phyloP scores from a whole-genome alignment of 2,113 vertebrate species.

The Cryptomyrus ogoouensis region DNA sequence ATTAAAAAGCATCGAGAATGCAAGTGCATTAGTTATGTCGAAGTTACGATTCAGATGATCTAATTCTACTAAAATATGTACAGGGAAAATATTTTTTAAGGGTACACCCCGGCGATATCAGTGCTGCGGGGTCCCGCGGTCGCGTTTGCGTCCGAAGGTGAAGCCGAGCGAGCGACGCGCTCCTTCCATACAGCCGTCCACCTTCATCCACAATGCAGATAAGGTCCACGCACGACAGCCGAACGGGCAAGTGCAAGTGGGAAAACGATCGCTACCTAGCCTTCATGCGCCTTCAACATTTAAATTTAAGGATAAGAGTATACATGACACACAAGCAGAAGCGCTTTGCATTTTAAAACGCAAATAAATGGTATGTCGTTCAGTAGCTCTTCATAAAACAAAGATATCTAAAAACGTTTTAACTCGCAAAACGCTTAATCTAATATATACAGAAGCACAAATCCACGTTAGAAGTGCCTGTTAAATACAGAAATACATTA shows the following conservation, averaged over 20 bases:
- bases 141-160: not conserved
- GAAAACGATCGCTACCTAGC: not conserved
- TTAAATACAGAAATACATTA: not conserved
- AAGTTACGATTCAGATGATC: not conserved
- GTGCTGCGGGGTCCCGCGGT: not conserved
- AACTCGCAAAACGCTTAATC: not conserved
- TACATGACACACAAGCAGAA: not conserved
- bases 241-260: not conserved
- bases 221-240: not conserved
- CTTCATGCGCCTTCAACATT: not conserved
- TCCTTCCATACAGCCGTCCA: not conserved
- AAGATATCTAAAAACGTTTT: not conserved
- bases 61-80: not conserved
- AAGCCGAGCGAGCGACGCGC: not conserved
- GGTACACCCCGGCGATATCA: not conserved
- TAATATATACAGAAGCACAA: not conserved
- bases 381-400: not conserved
- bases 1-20: not conserved
- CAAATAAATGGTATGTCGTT: not conserved
- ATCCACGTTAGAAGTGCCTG: not conserved
- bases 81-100: not conserved
- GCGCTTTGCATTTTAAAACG: not conserved
- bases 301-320: not conserved
- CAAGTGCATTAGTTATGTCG: not conserved
- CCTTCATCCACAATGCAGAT: not conserved